Conservation (phyloP, 2,113 vertebrate species). For the Halichoerus grypus region DNA sequence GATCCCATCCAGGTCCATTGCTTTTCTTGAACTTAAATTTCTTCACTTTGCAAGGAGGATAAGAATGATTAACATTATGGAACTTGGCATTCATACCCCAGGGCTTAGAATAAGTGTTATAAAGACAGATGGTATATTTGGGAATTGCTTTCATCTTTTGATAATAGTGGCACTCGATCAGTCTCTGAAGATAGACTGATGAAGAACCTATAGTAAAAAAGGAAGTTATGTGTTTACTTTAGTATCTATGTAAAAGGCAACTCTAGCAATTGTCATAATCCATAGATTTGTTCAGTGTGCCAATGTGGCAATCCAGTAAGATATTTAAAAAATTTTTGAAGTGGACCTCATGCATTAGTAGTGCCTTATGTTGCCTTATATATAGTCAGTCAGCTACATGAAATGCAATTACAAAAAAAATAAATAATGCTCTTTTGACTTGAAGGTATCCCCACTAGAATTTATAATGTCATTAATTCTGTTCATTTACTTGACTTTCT, state of each 20-base stretch:
- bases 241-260: slow-evolving; percentile 10
- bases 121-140: slow-evolving; percentile 8
- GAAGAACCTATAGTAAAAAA: slow-evolving; percentile 18
- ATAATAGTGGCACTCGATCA: not conserved
- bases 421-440: slow-evolving; percentile 9
- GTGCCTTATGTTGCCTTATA: not conserved
- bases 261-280: not conserved
- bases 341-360: not conserved
- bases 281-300: not conserved
- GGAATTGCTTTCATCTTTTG: slow-evolving; percentile 29
- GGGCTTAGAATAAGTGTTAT: not conserved
- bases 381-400: slow-evolving; percentile 35
- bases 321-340: slow-evolving; percentile 44
- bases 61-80: slow-evolving; percentile 19
- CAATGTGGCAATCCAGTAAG: slow-evolving; percentile 27
- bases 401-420: slow-evolving; percentile 35
- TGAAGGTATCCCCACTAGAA: not conserved
- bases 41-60: slow-evolving; percentile 9
- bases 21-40: slow-evolving; percentile 45
- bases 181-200: slow-evolving; percentile 12
- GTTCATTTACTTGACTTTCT: slow-evolving; percentile 20
- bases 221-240: slow-evolving; percentile 9
- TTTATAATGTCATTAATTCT: slow-evolving; percentile 35
- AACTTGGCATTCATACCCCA: slow-evolving; percentile 39
- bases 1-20: not conserved